Percentiles rank a stretch among this genome's conserved stretches.
These are phyloP conservation scores for Plebejus argus DNA, from an alignment of 2,888 invertebrate species.

Conservation along the genomic window DNA sequence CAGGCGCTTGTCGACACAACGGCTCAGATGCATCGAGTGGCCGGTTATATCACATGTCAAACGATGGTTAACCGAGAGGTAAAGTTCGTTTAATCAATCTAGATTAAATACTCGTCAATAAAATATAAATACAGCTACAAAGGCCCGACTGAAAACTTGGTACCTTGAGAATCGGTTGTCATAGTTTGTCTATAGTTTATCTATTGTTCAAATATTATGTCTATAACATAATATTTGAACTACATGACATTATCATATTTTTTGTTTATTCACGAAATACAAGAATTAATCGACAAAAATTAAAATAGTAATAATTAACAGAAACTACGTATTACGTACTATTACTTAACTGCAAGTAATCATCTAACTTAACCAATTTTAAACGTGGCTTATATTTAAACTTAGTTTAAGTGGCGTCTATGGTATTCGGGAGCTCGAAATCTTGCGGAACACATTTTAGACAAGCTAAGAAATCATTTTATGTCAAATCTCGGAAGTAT, in stretches of 20 bases:
- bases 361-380: neutral
- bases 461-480: slow-evolving; percentile 24
- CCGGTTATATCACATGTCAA: neutral
- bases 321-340: neutral
- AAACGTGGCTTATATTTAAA: neutral
- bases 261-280: too few relatives aligned
- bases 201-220: too few relatives aligned
- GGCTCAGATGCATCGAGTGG: slow-evolving; percentile 9
- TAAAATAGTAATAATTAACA: neutral
- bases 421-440: neutral
- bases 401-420: neutral
- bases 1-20: slow-evolving; percentile 20
- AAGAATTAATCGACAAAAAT: neutral
- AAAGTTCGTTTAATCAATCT: too few relatives aligned
- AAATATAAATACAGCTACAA: too few relatives aligned
- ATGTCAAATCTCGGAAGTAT: slow-evolving; percentile 16
- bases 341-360: neutral
- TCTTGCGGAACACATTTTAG: slow-evolving; percentile 11
- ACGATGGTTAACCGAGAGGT: neutral
- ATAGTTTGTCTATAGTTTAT: too few relatives aligned
- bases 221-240: too few relatives aligned
- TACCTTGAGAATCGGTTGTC: too few relatives aligned
- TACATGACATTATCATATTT: too few relatives aligned
- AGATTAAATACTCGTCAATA: too few relatives aligned
- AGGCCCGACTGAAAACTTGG: too few relatives aligned